Base-by-base conservation (phyloP, 2,888 invertebrate species). In the Phymatocera aterrima region DNA sequence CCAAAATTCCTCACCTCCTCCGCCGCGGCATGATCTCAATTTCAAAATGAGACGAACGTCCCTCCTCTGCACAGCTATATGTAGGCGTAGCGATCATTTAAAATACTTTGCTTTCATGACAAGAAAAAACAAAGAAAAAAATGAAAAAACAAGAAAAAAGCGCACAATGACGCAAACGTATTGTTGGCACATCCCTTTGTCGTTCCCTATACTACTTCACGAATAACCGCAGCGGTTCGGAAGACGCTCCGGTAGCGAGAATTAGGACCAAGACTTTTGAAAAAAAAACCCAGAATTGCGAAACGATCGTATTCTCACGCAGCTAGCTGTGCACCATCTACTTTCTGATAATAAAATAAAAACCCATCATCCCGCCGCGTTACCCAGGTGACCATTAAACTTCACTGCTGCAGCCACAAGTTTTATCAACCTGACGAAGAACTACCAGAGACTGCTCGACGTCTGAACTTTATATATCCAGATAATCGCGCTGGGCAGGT, bases 121-220 rank as follows among this genome's bases (percentile, higher is more conserved):
- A 60, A 40, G 40, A 40, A 40, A 40, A 4, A 40, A 40, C 4
- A 40, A 40, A 40, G 8, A 40, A 28, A 28, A 57, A 57, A 57
- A 1, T 4, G 15, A 24, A 12, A 57, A 15, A 46, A 46, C 12
- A 46, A 3, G 15, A 61, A 61, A 34, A 61, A 34, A 34, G 37
- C 40, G 46, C 40, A 68, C 68, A 68, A 68, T 68, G 68, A 46
- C 46, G 68, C 46, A 68, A 68, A 46, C 28, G 68, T 68, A 68
- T 46, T 68, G 43, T 68, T 31, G 46, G 28, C 43, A 68, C 43
- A 46, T 28, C 43, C 68, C 40, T 68, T 43, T 43, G 68, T 68
- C 46, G 46, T 68, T 43, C 18, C 68, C 43, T 46, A n/a, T n/a
- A n/a, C n/a, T n/a, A 46, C 68, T 46, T 46, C 40, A 28, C 28